A percentile compares a stretch with the other conserved stretches of the same genome.
Evolutionary conservation across 2,113 vertebrate species (phyloP).

Genomic region (Diphyllodes magnificus): DNA sequence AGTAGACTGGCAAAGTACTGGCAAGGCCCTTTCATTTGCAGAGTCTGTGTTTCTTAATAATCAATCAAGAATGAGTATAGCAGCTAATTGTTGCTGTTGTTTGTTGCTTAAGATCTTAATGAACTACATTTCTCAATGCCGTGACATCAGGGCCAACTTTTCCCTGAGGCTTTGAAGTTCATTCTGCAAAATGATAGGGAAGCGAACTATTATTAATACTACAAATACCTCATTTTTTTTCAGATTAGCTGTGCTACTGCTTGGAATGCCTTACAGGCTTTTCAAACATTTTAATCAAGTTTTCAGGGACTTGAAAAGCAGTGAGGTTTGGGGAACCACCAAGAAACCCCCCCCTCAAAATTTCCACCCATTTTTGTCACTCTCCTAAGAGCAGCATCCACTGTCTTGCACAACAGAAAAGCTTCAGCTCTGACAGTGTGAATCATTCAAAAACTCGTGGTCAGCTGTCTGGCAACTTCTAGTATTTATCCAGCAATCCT

Average conservation of each 20-base stretch:
- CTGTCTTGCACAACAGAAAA: background rate
- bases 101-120: slow-evolving; percentile 49
- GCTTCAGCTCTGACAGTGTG: background rate
- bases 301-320: background rate
- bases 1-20: background rate
- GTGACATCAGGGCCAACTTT: background rate
- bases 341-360: background rate
- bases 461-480: background rate
- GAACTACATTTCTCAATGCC: slow-evolving; percentile 55
- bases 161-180: slow-evolving; percentile 6
- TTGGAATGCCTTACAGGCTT: background rate
- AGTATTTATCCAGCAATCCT: background rate
- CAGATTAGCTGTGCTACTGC: background rate
- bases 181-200: slow-evolving; percentile 6
- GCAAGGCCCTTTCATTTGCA: slow-evolving; percentile 6
- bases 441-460: background rate
- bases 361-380: background rate
- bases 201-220: background rate
- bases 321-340: background rate
- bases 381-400: background rate
- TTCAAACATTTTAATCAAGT: background rate
- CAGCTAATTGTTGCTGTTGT: slow-evolving; percentile 52
- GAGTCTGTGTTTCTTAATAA: background rate
- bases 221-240: background rate
- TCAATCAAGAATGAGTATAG: slow-evolving; percentile 43